These are phyloP conservation scores for Alaudala cheleensis DNA, from an alignment of 2,113 vertebrate species.

Conservation along the genomic window DNA sequence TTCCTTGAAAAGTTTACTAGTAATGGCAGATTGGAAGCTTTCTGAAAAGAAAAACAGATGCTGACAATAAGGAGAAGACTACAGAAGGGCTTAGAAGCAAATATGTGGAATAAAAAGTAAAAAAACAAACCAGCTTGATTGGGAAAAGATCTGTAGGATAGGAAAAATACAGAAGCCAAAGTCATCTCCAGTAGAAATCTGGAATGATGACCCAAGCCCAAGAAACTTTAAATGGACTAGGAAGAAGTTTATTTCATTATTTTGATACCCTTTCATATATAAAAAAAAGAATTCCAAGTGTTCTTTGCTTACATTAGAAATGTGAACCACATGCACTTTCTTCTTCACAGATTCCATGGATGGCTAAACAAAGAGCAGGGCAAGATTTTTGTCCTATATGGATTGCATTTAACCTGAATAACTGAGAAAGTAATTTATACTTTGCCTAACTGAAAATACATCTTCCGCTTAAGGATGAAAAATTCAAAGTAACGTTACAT, in stretches of 20 bases:
- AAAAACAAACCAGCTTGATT: neutral
- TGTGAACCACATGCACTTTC: neutral
- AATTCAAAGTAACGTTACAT: neutral
- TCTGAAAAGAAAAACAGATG: slow-evolving; percentile 12
- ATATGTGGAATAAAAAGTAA: neutral
- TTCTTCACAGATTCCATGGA: neutral
- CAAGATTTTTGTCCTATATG: neutral
- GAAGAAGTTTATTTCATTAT: neutral
- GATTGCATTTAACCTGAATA: neutral
- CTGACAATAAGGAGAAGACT: neutral
- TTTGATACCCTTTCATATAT: neutral
- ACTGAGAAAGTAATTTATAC: neutral
- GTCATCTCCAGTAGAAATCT: neutral
- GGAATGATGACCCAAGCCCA: neutral
- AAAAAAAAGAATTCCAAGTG: neutral
- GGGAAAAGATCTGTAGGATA: neutral
- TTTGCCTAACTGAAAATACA: neutral
- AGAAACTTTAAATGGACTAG: neutral
- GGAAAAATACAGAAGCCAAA: neutral
- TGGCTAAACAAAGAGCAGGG: neutral
- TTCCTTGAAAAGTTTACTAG: slow-evolving; percentile 1
- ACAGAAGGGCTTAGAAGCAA: neutral
- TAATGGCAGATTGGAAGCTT: slow-evolving; percentile 39
- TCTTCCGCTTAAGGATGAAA: neutral
- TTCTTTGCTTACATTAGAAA: neutral